Conservation (phyloP, 2,113 vertebrate genomes). For the Pseudorectes ferrugineus region DNA sequence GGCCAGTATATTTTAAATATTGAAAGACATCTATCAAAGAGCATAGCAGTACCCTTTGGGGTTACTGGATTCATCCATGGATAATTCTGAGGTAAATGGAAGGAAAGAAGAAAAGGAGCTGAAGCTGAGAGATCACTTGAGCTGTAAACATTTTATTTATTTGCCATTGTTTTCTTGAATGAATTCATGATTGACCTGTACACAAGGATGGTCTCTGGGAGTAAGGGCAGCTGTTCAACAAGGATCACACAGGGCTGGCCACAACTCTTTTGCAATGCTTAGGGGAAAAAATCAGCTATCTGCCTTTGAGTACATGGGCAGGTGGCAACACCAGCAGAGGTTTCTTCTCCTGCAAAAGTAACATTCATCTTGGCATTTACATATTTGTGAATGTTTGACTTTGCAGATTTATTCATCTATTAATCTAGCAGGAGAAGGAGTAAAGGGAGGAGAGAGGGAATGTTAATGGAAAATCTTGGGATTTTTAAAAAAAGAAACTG, state of each 20-base stretch:
- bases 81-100: neutral
- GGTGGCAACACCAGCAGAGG: neutral
- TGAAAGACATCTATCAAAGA: neutral
- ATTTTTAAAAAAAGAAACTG: neutral
- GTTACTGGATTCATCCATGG: neutral
- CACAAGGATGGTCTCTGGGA: neutral
- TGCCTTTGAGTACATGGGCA: neutral
- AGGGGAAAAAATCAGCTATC: neutral
- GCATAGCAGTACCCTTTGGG: neutral
- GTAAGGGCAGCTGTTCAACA: neutral
- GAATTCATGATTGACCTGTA: neutral
- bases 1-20: neutral
- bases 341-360: neutral
- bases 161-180: neutral
- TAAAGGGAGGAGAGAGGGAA: constrained; percentile 1
- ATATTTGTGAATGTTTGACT: constrained; percentile 21
- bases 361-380: neutral
- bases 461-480: constrained; percentile 13
- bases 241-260: neutral
- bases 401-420: constrained; percentile 25
- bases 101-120: neutral
- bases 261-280: neutral
- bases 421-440: neutral
- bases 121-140: neutral
- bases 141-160: neutral